Evolutionary conservation across 1,140 invertebrate genomes (phyloP), one percentile per base, ranked within the genome.

Genomic region (Phymorhynchus buccinoides): DNA sequence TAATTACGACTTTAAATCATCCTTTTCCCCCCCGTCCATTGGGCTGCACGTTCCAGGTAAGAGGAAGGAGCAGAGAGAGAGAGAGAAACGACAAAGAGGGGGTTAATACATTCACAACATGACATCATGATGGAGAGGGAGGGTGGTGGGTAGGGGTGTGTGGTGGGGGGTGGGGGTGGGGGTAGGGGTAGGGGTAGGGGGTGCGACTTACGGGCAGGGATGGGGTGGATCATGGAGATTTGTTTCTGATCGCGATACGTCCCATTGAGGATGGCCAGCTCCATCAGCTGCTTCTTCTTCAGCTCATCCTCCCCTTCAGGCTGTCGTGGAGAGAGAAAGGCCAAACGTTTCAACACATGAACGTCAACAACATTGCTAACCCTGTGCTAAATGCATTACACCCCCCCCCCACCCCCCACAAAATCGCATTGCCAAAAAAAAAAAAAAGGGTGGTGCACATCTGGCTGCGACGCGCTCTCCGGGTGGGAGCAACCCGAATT

Each of bases 271-370:
- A 99, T 99, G 89, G 99, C 99, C 92, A 99, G 95, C 94, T 99
- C 99, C 98, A 99, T 99, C 86, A 99, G 95, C 94, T 99, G 99
- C 93, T 98, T 96, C 94, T 99, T 99, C 95, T 99, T 99, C 89
- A 99, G 94, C 93, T 99, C 98, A 95, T 99, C 99, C 95, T 99
- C 98, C 85, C 99, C 99, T 94, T 99, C 98, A 85, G 98, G 97
- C 98, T 99, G 96, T 37, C 71, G n/a, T n/a, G n/a, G n/a, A 75
- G 52, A 85, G 56, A 27, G 22, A 83, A 66, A 83, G 42, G 56
- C n/a, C 56, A 62, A 62, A n/a, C 12, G 22, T 62, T 62, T 27
- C 22, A 62, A 62, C 56, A 62, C 14, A 62, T 27, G 18, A 62
- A 62, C 6, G 22, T 62, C 56, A 62, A 22, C 56, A 62, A 6